Conservation (phyloP, 1,140 invertebrate genomes). For the Dreissena polymorpha region DNA sequence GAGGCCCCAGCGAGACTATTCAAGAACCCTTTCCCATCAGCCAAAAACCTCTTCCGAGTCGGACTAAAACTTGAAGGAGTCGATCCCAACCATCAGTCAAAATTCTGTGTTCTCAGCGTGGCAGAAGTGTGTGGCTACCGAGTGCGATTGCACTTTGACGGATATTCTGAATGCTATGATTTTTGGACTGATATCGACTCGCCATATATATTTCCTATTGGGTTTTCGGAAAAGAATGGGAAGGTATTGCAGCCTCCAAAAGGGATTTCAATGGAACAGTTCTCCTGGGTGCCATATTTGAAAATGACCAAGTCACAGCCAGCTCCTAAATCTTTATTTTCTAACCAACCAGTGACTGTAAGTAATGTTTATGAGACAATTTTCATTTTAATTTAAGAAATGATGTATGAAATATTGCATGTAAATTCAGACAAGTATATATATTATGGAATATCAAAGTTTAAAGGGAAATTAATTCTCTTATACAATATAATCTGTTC, state of each 20-base stretch:
- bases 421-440: too few relatives aligned
- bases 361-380: conserved; percentile 9
- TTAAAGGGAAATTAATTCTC: too few relatives aligned
- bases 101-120: conserved; percentile 93
- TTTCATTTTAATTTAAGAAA: too few relatives aligned
- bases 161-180: conserved; percentile 93
- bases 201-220: conserved; percentile 93
- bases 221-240: conserved; percentile 89
- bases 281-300: conserved; percentile 93
- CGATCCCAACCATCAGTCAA: conserved; percentile 93
- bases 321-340: conserved; percentile 90
- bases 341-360: conserved; percentile 83
- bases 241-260: conserved; percentile 83
- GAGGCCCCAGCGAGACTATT: conserved; percentile 77
- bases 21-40: conserved; percentile 77
- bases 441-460: neutral
- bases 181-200: conserved; percentile 97
- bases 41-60: conserved; percentile 88
- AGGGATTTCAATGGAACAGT: conserved; percentile 82
- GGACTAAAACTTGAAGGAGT: conserved; percentile 97
- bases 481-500: too few relatives aligned
- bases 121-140: conserved; percentile 88
- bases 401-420: too few relatives aligned
- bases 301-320: conserved; percentile 88
- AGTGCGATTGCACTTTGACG: conserved; percentile 95